A percentile compares a stretch with the other conserved stretches of the same genome.
These are phyloP conservation scores for Oncopeltus fasciatus DNA, from an alignment of 1,140 invertebrate species.

Conservation along the genomic window DNA sequence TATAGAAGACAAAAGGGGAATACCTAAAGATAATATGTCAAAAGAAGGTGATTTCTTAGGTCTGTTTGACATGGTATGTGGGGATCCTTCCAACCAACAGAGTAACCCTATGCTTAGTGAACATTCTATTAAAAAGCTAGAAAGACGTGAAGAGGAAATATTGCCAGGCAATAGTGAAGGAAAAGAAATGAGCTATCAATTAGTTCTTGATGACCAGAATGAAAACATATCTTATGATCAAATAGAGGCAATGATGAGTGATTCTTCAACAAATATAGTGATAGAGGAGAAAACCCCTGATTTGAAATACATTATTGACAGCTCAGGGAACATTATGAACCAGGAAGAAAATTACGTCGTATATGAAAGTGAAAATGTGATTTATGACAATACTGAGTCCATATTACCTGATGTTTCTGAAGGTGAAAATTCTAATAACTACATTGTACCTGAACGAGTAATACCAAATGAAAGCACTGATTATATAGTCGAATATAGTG, in stretches of 20 bases:
- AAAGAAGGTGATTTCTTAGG: slow-evolving; percentile 20
- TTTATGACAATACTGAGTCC: slow-evolving; percentile 14
- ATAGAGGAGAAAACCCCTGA: slow-evolving; percentile 15
- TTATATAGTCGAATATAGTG: slow-evolving; percentile 10
- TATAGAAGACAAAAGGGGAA: slow-evolving; percentile 11
- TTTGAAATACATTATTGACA: slow-evolving; percentile 18
- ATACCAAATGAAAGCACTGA: slow-evolving; percentile 5
- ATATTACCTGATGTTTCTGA: slow-evolving; percentile 10
- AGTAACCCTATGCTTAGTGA: not conserved
- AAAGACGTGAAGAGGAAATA: not conserved
- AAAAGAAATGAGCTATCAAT: slow-evolving; percentile 10
- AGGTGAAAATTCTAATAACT: not conserved
- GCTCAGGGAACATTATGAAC: slow-evolving; percentile 21
- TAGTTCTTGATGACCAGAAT: slow-evolving; percentile 12
- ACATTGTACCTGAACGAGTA: not conserved
- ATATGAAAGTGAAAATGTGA: slow-evolving; percentile 18
- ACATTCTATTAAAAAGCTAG: not conserved
- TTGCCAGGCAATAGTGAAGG: not conserved
- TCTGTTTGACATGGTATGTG: slow-evolving; percentile 21
- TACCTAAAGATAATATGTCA: slow-evolving; percentile 8
- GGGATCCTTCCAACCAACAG: not conserved
- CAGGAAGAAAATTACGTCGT: slow-evolving; percentile 20
- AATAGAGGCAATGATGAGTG: slow-evolving; percentile 18
- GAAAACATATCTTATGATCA: slow-evolving; percentile 14
- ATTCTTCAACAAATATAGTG: slow-evolving; percentile 6